Conservation (phyloP, 1,140 invertebrate species). For the Lepidostoma basale region DNA sequence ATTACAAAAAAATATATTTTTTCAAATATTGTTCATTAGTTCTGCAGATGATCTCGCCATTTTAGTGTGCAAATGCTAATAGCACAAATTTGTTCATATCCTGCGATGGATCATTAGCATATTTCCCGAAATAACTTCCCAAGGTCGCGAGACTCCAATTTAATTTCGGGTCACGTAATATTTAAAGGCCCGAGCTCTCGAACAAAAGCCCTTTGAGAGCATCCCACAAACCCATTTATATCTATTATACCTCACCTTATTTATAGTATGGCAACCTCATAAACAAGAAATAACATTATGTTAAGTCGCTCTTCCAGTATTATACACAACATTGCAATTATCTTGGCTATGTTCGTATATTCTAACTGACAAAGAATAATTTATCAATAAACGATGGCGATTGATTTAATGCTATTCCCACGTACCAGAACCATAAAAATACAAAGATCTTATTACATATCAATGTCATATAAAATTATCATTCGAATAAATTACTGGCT, state of each 20-base stretch:
- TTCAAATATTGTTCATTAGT: neutral
- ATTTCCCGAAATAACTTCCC: conserved; percentile 7
- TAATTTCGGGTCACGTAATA: conserved; percentile 17
- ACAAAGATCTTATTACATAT: neutral
- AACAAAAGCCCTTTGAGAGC: no score
- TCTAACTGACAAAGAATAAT: neutral
- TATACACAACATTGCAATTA: no score
- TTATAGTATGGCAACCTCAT: no score
- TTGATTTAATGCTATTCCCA: neutral
- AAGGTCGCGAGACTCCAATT: conserved; percentile 10
- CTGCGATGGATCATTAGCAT: neutral
- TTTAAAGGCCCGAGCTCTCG: no score
- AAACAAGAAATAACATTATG: no score
- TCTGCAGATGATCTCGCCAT: neutral
- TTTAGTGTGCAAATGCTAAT: neutral
- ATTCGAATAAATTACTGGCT: neutral
- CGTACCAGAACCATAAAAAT: neutral
- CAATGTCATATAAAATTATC: neutral
- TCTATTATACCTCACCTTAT: no score
- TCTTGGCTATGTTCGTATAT: no score
- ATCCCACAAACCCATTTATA: no score
- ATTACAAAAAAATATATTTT: no score
- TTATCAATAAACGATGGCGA: neutral
- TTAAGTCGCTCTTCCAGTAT: no score
- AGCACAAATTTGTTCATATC: neutral